These are phyloP conservation scores for Calypte anna DNA, from an alignment of 2,113 vertebrate genomes.

Conservation along the genomic window DNA sequence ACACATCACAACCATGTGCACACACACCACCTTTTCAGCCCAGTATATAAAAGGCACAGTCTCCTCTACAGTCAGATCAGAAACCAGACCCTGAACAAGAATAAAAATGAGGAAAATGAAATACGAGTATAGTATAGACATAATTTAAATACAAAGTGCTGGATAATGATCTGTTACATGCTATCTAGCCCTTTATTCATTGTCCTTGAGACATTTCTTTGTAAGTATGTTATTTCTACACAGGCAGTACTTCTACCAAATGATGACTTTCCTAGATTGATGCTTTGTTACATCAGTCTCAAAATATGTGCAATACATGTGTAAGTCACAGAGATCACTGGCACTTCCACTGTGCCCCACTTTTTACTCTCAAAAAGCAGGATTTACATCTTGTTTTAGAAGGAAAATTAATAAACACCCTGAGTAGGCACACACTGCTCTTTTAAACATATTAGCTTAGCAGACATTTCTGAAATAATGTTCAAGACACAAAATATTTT, in stretches of 20 bases:
- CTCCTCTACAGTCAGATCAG: neutral
- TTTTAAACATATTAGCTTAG: neutral
- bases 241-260: neutral
- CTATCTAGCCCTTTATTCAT: neutral
- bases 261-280: neutral
- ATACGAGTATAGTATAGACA: neutral
- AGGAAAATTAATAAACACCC: neutral
- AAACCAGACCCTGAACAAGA: neutral
- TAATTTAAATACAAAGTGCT: neutral
- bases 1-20: neutral
- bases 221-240: neutral
- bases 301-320: neutral
- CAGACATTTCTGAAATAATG: neutral
- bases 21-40: neutral
- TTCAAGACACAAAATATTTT: neutral
- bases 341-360: neutral
- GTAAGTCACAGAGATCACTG: neutral
- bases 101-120: neutral
- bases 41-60: neutral
- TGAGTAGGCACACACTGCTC: neutral
- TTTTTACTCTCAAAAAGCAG: neutral
- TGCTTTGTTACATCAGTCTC: neutral
- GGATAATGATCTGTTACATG: neutral
- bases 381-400: neutral
- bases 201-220: neutral